Conservation (phyloP, 1,140 invertebrate species). For the Drosophila elegans region DNA sequence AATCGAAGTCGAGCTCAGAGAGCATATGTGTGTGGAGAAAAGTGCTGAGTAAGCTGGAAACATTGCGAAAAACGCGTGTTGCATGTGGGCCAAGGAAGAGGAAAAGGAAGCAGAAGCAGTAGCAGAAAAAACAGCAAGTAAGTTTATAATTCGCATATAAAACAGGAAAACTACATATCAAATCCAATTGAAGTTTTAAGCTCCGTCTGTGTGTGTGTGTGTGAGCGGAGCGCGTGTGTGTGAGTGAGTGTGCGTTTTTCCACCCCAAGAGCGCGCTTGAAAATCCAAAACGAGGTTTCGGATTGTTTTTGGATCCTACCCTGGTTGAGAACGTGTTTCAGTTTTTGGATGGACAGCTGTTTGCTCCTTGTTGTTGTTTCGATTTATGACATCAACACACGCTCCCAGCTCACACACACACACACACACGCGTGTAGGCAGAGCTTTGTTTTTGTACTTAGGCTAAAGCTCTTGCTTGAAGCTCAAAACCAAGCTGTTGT, state of each 20-base stretch:
- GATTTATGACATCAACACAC: slow-evolving; percentile 78
- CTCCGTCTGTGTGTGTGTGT: slow-evolving; percentile 4
- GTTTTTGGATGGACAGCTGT: slow-evolving; percentile 51
- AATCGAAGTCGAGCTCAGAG: slow-evolving; percentile 38
- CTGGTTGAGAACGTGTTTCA: slow-evolving; percentile 63
- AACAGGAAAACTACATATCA: background rate
- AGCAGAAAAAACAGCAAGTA: background rate
- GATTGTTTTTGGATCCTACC: slow-evolving; percentile 54
- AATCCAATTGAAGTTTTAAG: slow-evolving; percentile 36
- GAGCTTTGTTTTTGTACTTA: slow-evolving; percentile 65
- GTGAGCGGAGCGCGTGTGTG: slow-evolving; percentile 2
- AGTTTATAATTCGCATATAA: background rate
- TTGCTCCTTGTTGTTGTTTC: slow-evolving; percentile 34
- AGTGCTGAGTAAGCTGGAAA: background rate
- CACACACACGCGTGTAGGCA: background rate
- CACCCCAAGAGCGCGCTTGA: slow-evolving; percentile 56
- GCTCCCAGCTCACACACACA: slow-evolving; percentile 35
- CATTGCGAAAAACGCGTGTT: slow-evolving; percentile 6
- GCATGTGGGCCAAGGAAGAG: background rate
- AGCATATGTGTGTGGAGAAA: slow-evolving; percentile 29
- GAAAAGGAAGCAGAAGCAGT: background rate
- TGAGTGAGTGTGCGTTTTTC: slow-evolving; percentile 37
- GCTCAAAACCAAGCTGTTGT: slow-evolving; percentile 13
- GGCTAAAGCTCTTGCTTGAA: slow-evolving; percentile 46
- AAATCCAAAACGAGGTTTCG: slow-evolving; percentile 55